A percentile compares a stretch with the other conserved stretches of the same genome.
phyloP scores from a whole-genome alignment of 1,140 invertebrate species.

The Drosophila cardini region DNA sequence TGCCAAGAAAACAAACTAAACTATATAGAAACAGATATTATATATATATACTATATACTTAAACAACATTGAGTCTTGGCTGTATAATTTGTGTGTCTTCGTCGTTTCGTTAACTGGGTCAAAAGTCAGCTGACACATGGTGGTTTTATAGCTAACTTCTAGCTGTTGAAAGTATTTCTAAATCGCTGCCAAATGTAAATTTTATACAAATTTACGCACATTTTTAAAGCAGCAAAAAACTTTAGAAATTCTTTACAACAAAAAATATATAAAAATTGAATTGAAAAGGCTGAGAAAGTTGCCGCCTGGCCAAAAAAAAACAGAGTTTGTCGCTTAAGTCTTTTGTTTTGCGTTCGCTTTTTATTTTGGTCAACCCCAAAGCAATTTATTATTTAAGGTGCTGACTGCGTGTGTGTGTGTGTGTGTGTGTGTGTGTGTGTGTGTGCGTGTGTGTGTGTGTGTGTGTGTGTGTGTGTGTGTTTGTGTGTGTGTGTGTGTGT shows the following conservation, averaged over 20 bases:
- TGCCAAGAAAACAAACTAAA: conserved; percentile 57
- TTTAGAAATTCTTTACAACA: conserved; percentile 37
- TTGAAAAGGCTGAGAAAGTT: conserved; percentile 61
- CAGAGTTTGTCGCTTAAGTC: conserved; percentile 77
- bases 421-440: conserved; percentile 26
- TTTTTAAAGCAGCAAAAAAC: conserved; percentile 37
- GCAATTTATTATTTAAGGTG: conserved; percentile 63
- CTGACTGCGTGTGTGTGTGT: conserved; percentile 14
- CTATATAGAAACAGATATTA: conserved; percentile 16
- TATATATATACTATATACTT: conserved; percentile 12
- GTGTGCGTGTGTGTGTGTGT: conserved; percentile 17
- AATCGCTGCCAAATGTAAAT: conserved; percentile 48
- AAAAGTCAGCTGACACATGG: conserved; percentile 9
- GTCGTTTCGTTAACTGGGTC: conserved; percentile 37
- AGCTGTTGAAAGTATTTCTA: conserved; percentile 2
- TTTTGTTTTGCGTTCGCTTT: conserved; percentile 60
- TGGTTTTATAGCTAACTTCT: conserved; percentile 44
- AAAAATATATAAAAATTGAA: neutral
- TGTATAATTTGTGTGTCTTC: conserved; percentile 69
- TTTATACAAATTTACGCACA: conserved; percentile 24
- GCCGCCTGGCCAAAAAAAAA: conserved; percentile 47
- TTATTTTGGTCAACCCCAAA: conserved; percentile 56
- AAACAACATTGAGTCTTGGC: conserved; percentile 36
- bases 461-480: conserved; percentile 35
- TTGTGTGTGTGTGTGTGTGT: conserved; percentile 14